A percentile compares a stretch with the other conserved stretches of the same genome.
Evolutionary conservation across 2,888 invertebrate species (phyloP).

Genomic region (Cheilosia soror): DNA sequence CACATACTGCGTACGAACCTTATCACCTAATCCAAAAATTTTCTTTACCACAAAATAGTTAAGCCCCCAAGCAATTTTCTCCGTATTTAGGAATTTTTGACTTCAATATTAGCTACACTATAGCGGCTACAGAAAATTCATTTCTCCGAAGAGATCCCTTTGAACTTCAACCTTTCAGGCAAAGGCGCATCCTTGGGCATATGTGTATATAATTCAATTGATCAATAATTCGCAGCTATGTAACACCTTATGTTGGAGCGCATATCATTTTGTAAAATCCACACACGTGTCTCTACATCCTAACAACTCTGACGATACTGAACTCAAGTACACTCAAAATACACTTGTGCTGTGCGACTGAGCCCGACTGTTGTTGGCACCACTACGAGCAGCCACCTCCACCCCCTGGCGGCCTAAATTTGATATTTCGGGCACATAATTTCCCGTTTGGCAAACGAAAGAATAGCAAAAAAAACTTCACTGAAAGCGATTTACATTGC

Average conservation of each 20-base stretch:
- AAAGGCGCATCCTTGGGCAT: constrained; percentile 7
- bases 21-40: constrained; percentile 20
- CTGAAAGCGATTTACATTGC: constrained; percentile 26
- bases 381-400: background rate
- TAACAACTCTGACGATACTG: constrained; percentile 22
- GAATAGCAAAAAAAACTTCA: constrained; percentile 15
- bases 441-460: constrained; percentile 43
- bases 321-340: constrained; percentile 30
- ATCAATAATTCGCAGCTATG: constrained; percentile 61
- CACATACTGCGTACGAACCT: background rate
- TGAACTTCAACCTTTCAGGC: constrained; percentile 10
- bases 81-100: constrained; percentile 9
- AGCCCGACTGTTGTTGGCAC: constrained; percentile 3
- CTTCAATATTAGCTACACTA: background rate
- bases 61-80: constrained; percentile 21
- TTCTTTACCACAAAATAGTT: constrained; percentile 7
- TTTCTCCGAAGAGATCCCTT: constrained; percentile 34
- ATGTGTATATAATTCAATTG: constrained; percentile 58
- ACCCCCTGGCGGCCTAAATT: constrained; percentile 21
- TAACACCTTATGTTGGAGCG: constrained; percentile 46
- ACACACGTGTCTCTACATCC: constrained; percentile 43
- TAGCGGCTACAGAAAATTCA: constrained; percentile 10
- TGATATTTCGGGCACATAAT: constrained; percentile 48
- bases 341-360: constrained; percentile 1
- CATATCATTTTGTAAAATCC: constrained; percentile 55